phyloP scores from a whole-genome alignment of 2,888 invertebrate species.

The Leptopilina syphax region DNA sequence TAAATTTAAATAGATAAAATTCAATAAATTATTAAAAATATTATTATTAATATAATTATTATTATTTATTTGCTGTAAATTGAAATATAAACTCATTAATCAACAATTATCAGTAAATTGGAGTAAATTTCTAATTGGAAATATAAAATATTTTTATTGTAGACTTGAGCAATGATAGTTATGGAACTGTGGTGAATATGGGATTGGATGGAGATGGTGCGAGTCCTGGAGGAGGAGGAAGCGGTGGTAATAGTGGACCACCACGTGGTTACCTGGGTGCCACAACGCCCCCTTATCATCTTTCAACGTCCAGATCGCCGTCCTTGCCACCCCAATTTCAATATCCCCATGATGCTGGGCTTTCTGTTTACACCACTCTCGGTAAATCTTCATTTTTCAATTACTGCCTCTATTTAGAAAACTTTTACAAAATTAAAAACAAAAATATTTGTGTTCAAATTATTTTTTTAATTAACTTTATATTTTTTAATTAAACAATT shows the following conservation, averaged over 20 bases:
- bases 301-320: slow-evolving; percentile 85
- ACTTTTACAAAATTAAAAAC: not conserved
- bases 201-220: slow-evolving; percentile 89
- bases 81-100: not conserved
- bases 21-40: no score
- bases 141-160: slow-evolving; percentile 59
- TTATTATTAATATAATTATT: no score
- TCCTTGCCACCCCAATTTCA: slow-evolving; percentile 87
- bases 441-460: no score
- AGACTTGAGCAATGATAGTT: slow-evolving; percentile 94
- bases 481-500: no score
- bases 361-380: slow-evolving; percentile 90
- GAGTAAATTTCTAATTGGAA: not conserved
- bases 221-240: slow-evolving; percentile 81
- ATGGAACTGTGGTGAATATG: slow-evolving; percentile 89
- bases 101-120: not conserved
- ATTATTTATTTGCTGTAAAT: not conserved
- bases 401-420: not conserved
- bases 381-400: slow-evolving; percentile 78
- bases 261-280: slow-evolving; percentile 82
- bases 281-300: slow-evolving; percentile 89
- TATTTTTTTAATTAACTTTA: no score
- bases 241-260: slow-evolving; percentile 75
- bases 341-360: slow-evolving; percentile 87
- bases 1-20: no score